Evolutionary conservation across 1,140 invertebrate species (phyloP), one percentile per base, ranked within the genome.

Genomic region (Melitaea cinxia): DNA sequence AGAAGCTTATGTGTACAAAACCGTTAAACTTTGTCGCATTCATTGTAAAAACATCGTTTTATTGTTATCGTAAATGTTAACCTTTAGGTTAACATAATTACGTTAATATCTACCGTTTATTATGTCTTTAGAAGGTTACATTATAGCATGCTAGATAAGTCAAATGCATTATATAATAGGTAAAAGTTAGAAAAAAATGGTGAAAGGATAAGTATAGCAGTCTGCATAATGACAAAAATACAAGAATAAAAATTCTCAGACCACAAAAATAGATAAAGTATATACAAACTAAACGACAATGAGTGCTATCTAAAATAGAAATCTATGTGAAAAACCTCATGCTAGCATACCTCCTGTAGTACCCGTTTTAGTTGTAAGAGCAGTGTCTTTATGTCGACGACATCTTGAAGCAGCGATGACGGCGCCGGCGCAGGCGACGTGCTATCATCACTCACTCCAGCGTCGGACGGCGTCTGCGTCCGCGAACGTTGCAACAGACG

Each of bases 301-400:
- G 49, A 52, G 7, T 15, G 10, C 49, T 17, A 52, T 52, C 10
- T 1, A 9, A 33, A 33, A 33, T 9, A 33, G 30, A 9, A 26
- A 10, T 33, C 30, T 33, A 33, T 6, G 30, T 33, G 49, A 45
- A 35, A 14, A 6, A 21, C 42, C 9, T 10, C 28, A 35, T 39
- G 30, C 28, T 52, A 59, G 70, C 80, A 65, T 89, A 95, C 95
- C 93, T 96, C 95, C 92, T 96, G 95, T 87, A 96, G 91, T 70
- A 96, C 93, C 75, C 94, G 92, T 86, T 95, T 95, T 9, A 96
- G 92, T 84, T 95, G 94, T 65, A 96, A 86, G 57, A 96, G 92
- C 92, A 96, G 93, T 19, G 95, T 96, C 91, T 96, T 96, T 65
- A 96, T 94, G 68, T 93, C 93, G 74, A 95, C 94, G 64, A 96